phyloP scores from a whole-genome alignment of 2,888 invertebrate species.

The Drosophila mayaguana region DNA sequence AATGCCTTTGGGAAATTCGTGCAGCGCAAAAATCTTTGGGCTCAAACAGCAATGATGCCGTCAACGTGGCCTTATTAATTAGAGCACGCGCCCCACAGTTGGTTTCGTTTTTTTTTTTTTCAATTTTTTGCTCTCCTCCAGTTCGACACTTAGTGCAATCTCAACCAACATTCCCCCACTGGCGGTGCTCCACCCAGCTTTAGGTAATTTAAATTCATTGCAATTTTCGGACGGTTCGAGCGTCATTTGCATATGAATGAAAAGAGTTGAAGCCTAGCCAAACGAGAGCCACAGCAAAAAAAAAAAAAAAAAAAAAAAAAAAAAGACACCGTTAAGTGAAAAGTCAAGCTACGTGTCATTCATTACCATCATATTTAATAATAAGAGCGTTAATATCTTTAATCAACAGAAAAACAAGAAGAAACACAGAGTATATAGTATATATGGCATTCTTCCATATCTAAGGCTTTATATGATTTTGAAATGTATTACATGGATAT shows the following conservation, averaged over 20 bases:
- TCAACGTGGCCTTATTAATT: conserved; percentile 71
- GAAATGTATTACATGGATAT: too few relatives aligned
- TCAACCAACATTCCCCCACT: neutral
- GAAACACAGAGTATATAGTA: neutral
- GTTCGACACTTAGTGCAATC: conserved; percentile 15
- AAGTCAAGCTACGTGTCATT: conserved; percentile 6
- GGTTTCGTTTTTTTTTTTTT: conserved; percentile 4
- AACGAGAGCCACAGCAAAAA: neutral
- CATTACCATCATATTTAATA: conserved; percentile 35
- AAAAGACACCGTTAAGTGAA: conserved; percentile 15
- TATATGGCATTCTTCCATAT: too few relatives aligned
- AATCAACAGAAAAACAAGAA: neutral
- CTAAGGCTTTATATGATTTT: too few relatives aligned
- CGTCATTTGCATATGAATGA: conserved; percentile 69
- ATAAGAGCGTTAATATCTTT: conserved; percentile 3
- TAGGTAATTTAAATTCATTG: conserved; percentile 69
- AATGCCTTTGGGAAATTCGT: conserved; percentile 76
- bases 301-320: neutral
- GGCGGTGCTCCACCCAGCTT: conserved; percentile 30
- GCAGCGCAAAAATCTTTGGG: conserved; percentile 61
- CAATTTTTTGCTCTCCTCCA: neutral
- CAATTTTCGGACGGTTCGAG: conserved; percentile 55
- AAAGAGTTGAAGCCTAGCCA: conserved; percentile 5
- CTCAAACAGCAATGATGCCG: conserved; percentile 69
- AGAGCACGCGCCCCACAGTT: conserved; percentile 65